These are phyloP conservation scores for Cyrtorhinus lividipennis DNA, from an alignment of 1,140 invertebrate genomes.

Conservation along the genomic window DNA sequence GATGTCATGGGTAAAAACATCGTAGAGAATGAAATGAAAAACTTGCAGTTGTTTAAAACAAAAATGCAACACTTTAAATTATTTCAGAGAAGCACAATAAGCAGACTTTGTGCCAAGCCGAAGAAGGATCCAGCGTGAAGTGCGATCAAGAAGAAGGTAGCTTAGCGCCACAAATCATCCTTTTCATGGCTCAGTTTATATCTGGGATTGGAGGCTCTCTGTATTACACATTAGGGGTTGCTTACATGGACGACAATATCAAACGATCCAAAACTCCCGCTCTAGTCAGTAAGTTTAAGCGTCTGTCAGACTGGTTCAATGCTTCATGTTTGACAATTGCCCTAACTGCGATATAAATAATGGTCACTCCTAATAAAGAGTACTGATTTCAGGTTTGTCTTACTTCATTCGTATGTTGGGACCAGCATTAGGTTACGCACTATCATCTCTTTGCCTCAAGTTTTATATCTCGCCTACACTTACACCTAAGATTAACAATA, in stretches of 20 bases:
- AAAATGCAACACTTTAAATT: no score
- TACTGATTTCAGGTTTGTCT: conserved; percentile 44
- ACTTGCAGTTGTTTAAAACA: background rate
- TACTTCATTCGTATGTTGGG: conserved; percentile 55
- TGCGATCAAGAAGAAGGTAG: conserved; percentile 27
- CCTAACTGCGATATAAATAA: background rate
- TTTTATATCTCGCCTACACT: conserved; percentile 51
- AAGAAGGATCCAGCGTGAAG: conserved; percentile 26
- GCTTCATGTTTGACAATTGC: no score
- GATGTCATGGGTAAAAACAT: conserved; percentile 15
- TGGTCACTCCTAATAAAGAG: no score
- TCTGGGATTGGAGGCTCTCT: conserved; percentile 41
- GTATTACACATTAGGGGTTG: conserved; percentile 46
- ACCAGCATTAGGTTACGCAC: conserved; percentile 51
- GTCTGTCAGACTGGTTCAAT: conserved; percentile 14
- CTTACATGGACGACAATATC: conserved; percentile 52
- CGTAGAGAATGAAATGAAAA: background rate
- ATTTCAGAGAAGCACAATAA: conserved; percentile 19
- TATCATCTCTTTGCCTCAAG: conserved; percentile 51
- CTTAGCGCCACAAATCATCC: conserved; percentile 34
- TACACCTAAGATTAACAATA: conserved; percentile 47
- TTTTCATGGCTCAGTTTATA: conserved; percentile 42
- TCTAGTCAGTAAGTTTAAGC: conserved; percentile 32
- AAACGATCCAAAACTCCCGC: conserved; percentile 38
- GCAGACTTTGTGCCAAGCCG: conserved; percentile 22